A percentile compares a stretch with the other conserved stretches of the same genome.
These are phyloP conservation scores for Sinosuthora webbiana DNA, from an alignment of 2,113 vertebrate genomes.

Conservation along the genomic window DNA sequence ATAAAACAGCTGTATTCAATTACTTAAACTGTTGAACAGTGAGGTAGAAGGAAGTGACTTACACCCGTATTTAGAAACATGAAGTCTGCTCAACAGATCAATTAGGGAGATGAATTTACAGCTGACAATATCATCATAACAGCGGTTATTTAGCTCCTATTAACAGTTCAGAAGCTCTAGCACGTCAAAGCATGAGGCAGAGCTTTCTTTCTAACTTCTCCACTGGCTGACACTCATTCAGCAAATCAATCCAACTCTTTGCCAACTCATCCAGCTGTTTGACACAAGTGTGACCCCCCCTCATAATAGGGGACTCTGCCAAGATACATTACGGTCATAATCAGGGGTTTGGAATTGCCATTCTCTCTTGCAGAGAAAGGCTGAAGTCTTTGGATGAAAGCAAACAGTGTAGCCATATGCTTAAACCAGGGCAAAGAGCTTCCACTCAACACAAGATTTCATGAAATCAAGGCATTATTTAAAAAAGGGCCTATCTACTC, in stretches of 20 bases:
- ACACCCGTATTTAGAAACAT: neutral
- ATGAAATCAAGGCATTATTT: neutral
- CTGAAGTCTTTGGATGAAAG: neutral
- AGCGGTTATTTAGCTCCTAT: neutral
- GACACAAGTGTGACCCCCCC: neutral
- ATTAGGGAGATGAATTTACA: neutral
- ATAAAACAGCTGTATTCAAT: constrained; percentile 31
- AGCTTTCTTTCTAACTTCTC: neutral
- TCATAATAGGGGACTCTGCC: neutral
- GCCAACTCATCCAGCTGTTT: neutral
- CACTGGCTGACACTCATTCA: neutral
- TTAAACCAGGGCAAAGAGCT: neutral
- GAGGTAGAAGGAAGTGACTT: constrained; percentile 1
- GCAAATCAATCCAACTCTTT: neutral
- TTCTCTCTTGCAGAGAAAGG: neutral
- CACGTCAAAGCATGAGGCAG: neutral
- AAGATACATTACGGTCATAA: neutral
- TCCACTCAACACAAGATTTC: neutral
- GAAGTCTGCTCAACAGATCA: constrained; percentile 8
- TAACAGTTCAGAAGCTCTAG: neutral
- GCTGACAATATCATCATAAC: neutral
- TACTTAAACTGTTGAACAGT: neutral
- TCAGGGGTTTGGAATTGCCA: neutral
- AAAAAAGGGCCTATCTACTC: neutral
- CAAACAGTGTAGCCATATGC: neutral